Conservation (phyloP, 2,888 invertebrate genomes). For the Napeogenes sylphis region DNA sequence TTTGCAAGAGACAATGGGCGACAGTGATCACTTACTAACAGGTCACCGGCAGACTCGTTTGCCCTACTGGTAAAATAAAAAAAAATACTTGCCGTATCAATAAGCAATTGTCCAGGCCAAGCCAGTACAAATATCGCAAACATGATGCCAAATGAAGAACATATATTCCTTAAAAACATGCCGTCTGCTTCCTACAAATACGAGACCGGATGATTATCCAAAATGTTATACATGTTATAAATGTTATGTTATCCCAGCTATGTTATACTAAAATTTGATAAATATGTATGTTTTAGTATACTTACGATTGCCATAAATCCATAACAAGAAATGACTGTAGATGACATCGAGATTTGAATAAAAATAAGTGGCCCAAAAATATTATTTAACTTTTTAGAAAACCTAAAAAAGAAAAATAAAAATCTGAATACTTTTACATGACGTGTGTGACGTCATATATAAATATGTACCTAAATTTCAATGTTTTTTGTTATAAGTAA, state of each 20-base stretch:
- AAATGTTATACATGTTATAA: no score
- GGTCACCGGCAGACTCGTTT: no score
- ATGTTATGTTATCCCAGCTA: no score
- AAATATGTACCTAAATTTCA: no score
- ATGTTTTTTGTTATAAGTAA: no score
- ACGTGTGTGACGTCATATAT: background rate
- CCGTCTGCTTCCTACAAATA: constrained; percentile 26
- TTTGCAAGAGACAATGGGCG: no score
- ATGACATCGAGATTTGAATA: constrained; percentile 33
- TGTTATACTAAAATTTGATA: no score
- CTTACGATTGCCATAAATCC: constrained; percentile 36
- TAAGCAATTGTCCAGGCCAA: constrained; percentile 36
- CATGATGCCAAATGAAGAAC: constrained; percentile 25
- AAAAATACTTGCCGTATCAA: constrained; percentile 30
- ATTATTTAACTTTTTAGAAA: constrained; percentile 29
- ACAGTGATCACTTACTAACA: no score
- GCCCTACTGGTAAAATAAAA: no score
- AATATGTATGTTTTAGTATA: background rate
- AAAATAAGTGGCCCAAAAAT: constrained; percentile 35
- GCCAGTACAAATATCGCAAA: constrained; percentile 33
- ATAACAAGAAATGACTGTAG: constrained; percentile 37
- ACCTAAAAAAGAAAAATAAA: constrained; percentile 24
- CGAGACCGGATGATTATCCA: background rate
- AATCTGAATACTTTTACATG: constrained; percentile 1
- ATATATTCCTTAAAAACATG: constrained; percentile 19